These are phyloP conservation scores for Drosophila bocqueti DNA, from an alignment of 1,140 invertebrate genomes.

Conservation along the genomic window DNA sequence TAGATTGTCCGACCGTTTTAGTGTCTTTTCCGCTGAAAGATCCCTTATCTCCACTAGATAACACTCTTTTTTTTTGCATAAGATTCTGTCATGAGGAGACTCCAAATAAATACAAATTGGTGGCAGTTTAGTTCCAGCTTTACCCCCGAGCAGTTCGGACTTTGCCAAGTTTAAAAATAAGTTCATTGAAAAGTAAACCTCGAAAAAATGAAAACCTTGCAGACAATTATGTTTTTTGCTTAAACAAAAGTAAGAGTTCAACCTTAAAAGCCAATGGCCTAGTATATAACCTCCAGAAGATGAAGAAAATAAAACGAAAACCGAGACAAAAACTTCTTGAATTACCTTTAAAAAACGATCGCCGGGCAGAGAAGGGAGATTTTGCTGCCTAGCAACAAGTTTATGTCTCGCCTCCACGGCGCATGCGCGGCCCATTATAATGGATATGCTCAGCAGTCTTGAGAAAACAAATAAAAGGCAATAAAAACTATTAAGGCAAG, in stretches of 20 bases:
- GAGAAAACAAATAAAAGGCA: conserved; percentile 57
- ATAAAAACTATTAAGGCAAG: conserved; percentile 56
- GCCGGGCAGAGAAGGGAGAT: neutral
- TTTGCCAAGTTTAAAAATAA: conserved; percentile 28
- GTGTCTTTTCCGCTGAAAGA: conserved; percentile 45
- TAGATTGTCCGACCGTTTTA: conserved; percentile 45
- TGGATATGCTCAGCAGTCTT: conserved; percentile 32
- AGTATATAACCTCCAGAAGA: conserved; percentile 47
- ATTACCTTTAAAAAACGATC: conserved; percentile 51
- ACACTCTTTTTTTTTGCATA: conserved; percentile 33
- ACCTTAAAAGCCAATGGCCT: conserved; percentile 69
- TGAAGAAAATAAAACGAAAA: conserved; percentile 3
- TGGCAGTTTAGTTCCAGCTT: conserved; percentile 37
- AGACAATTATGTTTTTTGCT: conserved; percentile 12
- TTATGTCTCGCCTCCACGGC: conserved; percentile 19
- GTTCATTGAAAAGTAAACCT: conserved; percentile 40
- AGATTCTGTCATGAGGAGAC: conserved; percentile 9
- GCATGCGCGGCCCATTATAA: conserved; percentile 38
- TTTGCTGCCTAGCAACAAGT: conserved; percentile 53
- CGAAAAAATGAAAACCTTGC: conserved; percentile 41
- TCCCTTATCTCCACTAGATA: conserved; percentile 42
- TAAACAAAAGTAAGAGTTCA: conserved; percentile 72
- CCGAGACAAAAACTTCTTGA: conserved; percentile 48
- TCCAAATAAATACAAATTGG: conserved; percentile 34
- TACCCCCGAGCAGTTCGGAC: conserved; percentile 13